phyloP scores from a whole-genome alignment of 2,797 vertebrate species.

The Hephaestus fuliginosus region DNA sequence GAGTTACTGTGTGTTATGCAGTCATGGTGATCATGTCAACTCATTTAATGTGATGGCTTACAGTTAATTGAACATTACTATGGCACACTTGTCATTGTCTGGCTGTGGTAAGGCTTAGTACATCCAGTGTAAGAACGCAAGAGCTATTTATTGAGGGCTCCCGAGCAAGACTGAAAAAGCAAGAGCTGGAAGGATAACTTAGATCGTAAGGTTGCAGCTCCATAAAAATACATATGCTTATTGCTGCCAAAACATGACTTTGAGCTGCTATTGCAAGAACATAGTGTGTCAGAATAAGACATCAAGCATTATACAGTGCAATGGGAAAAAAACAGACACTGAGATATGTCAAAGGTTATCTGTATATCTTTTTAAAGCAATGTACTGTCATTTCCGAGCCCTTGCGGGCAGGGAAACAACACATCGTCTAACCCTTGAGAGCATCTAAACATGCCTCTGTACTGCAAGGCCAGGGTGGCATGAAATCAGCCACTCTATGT shows the following conservation, averaged over 20 bases:
- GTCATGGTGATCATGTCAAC: not conserved
- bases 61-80: not conserved
- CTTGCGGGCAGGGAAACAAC: slow-evolving; percentile 72
- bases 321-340: not conserved
- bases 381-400: slow-evolving; percentile 70
- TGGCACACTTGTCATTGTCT: not conserved
- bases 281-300: slow-evolving; percentile 52
- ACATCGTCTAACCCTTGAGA: slow-evolving; percentile 71
- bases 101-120: not conserved
- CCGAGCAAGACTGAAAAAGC: slow-evolving; percentile 15
- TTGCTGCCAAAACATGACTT: slow-evolving; percentile 58
- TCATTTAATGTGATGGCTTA: not conserved
- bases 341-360: slow-evolving; percentile 63
- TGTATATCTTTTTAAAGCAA: slow-evolving; percentile 59
- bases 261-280: slow-evolving; percentile 38
- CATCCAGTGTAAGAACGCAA: not conserved
- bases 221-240: slow-evolving; percentile 55
- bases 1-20: not conserved
- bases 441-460: slow-evolving; percentile 64
- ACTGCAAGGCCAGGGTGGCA: slow-evolving; percentile 71
- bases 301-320: slow-evolving; percentile 18
- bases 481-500: slow-evolving; percentile 85
- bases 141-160: slow-evolving; percentile 15
- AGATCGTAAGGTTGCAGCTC: slow-evolving; percentile 38
- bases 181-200: slow-evolving; percentile 31